Evolutionary conservation across 2,113 vertebrate genomes (phyloP), one percentile per base, ranked within the genome.

Genomic region (Laticauda colubrina): DNA sequence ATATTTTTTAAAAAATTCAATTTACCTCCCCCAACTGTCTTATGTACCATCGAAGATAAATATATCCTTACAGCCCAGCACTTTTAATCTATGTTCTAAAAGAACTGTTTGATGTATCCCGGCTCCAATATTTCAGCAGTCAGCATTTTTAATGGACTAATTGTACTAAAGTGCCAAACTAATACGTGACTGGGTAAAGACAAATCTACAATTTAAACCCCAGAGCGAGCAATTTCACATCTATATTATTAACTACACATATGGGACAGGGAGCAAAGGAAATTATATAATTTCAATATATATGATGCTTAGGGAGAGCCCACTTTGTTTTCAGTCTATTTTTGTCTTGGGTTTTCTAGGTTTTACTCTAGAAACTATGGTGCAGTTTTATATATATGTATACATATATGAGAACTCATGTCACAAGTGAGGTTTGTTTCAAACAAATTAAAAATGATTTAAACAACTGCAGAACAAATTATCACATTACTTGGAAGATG

Each of bases 391-490:
- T 0, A 23, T 18, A 45, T 53, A 23, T 18, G n/a, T 53, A n/a
- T 69, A 14, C 26, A n/a, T 69, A 12, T 69, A 20, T 56, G 51
- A 53, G 51, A 53, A 57, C 20, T 2, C 56, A 23, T 92, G 87
- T 64, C 18, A 20, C 1, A 85, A 0, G 2, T 23, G 4, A n/a
- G 51, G 0, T 0, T 59, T 3, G 2, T 0, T 24, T 89, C 24
- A 89, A n/a, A 88, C 59, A 92, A 69, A 34, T 34, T n/a, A 43
- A 43, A 34, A 45, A 43, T 85, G 55, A 75, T 59, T 39, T 51
- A 26, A 85, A 88, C 34, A 15, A 85, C 20, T 85, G 10, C 8
- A 53, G 24, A 55, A 29, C 54, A 54, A 90, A 64, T 12, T 34
- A 54, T 54, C 15, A 43, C 86, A 61, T 48, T 90, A 59, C 26